Conservation (phyloP, 2,113 vertebrate species). For the Oreochromis niloticus region DNA sequence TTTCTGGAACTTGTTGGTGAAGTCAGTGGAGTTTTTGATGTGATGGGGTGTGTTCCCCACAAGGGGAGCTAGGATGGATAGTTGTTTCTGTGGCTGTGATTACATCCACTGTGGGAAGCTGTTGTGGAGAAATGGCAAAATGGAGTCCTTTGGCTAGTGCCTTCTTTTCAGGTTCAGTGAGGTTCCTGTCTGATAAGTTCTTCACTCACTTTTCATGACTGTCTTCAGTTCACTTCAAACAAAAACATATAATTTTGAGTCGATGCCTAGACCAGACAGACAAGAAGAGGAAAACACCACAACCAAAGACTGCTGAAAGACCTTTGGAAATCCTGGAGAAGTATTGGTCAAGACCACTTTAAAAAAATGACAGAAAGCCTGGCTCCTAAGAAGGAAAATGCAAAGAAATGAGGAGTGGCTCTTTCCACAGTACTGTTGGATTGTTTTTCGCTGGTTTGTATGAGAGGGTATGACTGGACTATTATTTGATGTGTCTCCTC, state of each 20-base stretch:
- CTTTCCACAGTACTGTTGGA: background rate
- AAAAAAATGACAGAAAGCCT: background rate
- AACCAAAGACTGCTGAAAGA: background rate
- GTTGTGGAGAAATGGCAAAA: background rate
- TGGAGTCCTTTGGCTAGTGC: background rate
- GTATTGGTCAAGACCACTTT: background rate
- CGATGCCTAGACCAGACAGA: rapidly evolving
- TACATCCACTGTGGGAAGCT: background rate
- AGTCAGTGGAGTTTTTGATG: rapidly evolving
- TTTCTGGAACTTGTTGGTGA: background rate
- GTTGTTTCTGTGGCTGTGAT: background rate
- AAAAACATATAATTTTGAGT: background rate
- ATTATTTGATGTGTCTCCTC: background rate
- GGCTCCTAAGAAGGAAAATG: background rate
- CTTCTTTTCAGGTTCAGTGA: background rate
- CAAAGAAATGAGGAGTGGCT: background rate
- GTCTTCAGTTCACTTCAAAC: background rate
- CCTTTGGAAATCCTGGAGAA: background rate
- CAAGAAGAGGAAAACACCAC: background rate
- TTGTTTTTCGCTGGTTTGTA: background rate
- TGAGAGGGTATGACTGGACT: background rate
- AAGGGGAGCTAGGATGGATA: background rate
- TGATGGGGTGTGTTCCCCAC: background rate
- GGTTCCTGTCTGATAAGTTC: background rate
- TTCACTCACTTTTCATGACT: background rate